Conservation (phyloP, 2,797 vertebrate species). For the Myotis myotis region DNA sequence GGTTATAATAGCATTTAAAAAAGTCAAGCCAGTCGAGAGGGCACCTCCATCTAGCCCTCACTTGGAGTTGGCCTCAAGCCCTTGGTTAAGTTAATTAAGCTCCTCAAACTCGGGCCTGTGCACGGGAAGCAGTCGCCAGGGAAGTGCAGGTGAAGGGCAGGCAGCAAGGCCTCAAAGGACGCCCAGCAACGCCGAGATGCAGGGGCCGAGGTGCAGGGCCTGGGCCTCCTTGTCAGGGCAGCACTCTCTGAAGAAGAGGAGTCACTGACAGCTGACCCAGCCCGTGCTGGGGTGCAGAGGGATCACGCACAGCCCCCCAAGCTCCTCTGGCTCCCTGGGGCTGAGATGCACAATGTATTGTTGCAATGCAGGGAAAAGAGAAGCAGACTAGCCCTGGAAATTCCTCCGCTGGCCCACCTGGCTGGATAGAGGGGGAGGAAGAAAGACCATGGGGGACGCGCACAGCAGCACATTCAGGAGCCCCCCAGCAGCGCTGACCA, state of each 20-base stretch:
- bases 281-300: conserved; percentile 24
- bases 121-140: conserved; percentile 30
- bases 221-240: background rate
- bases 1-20: background rate
- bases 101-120: background rate
- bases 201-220: conserved; percentile 41
- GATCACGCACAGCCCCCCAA: background rate
- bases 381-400: background rate
- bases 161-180: background rate
- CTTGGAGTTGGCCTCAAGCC: background rate
- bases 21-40: background rate
- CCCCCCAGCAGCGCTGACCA: no score
- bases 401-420: background rate
- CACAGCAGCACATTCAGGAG: background rate
- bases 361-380: background rate
- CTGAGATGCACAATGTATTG: accelerated
- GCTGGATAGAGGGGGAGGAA: conserved; percentile 30
- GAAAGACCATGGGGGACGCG: accelerated
- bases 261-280: background rate
- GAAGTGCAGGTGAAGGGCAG: background rate
- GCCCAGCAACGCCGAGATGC: conserved; percentile 53
- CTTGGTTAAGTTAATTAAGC: background rate
- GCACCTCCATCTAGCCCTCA: background rate
- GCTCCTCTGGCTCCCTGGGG: background rate
- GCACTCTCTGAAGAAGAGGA: conserved; percentile 38